A percentile compares a stretch with the other conserved stretches of the same genome.
phyloP scores from a whole-genome alignment of 2,888 invertebrate genomes.

The Drosophila meridiana region DNA sequence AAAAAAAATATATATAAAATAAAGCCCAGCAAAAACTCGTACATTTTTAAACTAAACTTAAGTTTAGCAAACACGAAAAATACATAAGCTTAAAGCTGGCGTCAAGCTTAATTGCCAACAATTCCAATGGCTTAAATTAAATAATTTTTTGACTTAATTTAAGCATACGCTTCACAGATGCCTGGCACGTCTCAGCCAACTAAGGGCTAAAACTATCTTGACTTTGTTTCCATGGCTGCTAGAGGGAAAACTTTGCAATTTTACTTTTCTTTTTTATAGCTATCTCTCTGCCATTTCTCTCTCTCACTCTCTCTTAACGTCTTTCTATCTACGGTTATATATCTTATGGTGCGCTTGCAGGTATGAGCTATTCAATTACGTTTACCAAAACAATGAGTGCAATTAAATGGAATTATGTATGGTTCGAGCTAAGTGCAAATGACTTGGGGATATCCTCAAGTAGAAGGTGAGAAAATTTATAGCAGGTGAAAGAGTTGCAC shows the following conservation, averaged over 20 bases:
- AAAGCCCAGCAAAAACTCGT: conserved; percentile 25
- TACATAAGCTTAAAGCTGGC: conserved; percentile 3
- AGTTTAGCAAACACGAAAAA: conserved; percentile 25
- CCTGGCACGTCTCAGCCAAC: neutral
- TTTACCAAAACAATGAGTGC: conserved; percentile 7
- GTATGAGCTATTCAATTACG: conserved; percentile 26
- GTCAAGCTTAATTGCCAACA: neutral
- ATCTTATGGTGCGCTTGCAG: neutral
- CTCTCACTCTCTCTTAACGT: neutral
- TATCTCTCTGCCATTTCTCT: neutral
- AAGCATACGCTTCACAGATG: neutral
- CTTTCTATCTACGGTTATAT: neutral
- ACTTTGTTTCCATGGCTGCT: neutral
- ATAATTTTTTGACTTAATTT: neutral
- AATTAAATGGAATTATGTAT: conserved; percentile 23
- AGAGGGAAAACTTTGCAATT: neutral
- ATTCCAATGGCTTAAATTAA: neutral
- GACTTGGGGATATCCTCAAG: neutral
- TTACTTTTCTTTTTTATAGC: neutral
- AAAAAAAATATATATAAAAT: neutral
- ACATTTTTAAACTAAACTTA: conserved; percentile 45
- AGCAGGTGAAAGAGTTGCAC: neutral
- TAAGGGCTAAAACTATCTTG: conserved; percentile 3
- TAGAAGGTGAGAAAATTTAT: neutral
- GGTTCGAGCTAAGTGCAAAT: neutral